Base-by-base conservation (phyloP, 2,888 invertebrate genomes). In the Pterostichus madidus region DNA sequence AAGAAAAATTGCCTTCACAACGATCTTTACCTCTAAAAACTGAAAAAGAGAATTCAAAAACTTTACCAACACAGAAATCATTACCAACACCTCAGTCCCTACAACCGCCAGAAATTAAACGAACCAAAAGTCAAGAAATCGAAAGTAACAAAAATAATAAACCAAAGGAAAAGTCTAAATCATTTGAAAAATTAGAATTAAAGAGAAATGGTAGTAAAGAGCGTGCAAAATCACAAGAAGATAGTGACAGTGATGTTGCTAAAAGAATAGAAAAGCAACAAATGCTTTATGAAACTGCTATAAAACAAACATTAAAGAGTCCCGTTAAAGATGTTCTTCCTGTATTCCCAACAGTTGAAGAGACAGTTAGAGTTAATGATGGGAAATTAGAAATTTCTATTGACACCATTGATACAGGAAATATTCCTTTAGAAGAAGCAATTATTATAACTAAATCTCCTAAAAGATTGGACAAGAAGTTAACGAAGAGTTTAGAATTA, bases 401-500 rank as follows among this genome's bases (percentile, higher is more conserved):
- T 75, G 95, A 94, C 87, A 94, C 93, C 0, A 90, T 90, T 15
- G 90, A 90, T 84, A 88, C 87, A 83, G 87, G 88, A 0, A 88
- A 85, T 15, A 89, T 90, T 13, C 88, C 89, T 31, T 85, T 90
- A 71, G 95, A 95, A 88, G 95, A 95, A 89, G 94, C 95, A 84
- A 95, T 95, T 5, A 92, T 95, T 82, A 95, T 95, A 86, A 94
- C 95, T 0, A 95, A 95, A 87, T 94, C 94, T 2, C 95, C 95
- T 0, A 93, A 94, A 84, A 94, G 94, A 86, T 88, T 95, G 5
- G 95, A 95, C 86, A 90, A 90, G 84, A 90, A 89, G 84, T 87
- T 90, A 85, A 90, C 90, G 71, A 89, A 89, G 84, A 89, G 90
- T 85, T 85, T 90, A 46, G 90, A 94, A 0, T 94, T 94, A 87